Evolutionary conservation across 1,140 invertebrate genomes (phyloP), one percentile per base, ranked within the genome.

Genomic region (Drosophila prosaltans): DNA sequence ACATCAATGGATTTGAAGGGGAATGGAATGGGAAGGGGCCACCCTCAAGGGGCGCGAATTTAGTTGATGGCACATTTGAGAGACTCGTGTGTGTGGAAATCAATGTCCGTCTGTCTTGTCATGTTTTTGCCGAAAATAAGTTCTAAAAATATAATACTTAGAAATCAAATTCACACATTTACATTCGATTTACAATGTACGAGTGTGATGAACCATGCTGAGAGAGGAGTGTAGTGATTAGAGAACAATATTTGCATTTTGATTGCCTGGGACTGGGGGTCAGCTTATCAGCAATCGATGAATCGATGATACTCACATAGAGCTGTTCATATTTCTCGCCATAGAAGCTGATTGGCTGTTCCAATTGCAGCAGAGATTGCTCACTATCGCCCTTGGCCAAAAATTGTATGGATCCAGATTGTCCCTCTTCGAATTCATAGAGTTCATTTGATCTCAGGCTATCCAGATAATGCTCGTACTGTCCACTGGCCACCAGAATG

Each of bases 261-360:
- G 75, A 76, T 81, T 72, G 69, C 45, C 7, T 11, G 32, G 45
- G 60, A 30, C 28, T 2, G 36, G 30, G 63, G 55, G 30, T 66
- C 26, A 16, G 36, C 65, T 82, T 81, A 81, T 82, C 80, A 45
- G 45, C 21, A 16, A 48, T 71, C 43, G 26, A 40, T 48, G 54
- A 32, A 36, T 11, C 3, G 6, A 9, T 43, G 55, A 54, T 77
- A 96, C 96, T 97, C 93, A 97, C 96, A 92, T 94, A 97, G 85
- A 97, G 93, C 36, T 93, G 93, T 48, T 94, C 94, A 92, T 96
- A 97, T 57, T 92, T 92, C 54, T 95, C 94, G 78, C 95, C 95
- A 92, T 95, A 97, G 91, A 97, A 96, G 5, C 93, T 92, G 61
- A 97, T 94, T 0, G 96, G 95, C 2, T 94, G 94, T 68, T 93